phyloP scores from a whole-genome alignment of 2,113 vertebrate species.

The Ageneiosus marmoratus region DNA sequence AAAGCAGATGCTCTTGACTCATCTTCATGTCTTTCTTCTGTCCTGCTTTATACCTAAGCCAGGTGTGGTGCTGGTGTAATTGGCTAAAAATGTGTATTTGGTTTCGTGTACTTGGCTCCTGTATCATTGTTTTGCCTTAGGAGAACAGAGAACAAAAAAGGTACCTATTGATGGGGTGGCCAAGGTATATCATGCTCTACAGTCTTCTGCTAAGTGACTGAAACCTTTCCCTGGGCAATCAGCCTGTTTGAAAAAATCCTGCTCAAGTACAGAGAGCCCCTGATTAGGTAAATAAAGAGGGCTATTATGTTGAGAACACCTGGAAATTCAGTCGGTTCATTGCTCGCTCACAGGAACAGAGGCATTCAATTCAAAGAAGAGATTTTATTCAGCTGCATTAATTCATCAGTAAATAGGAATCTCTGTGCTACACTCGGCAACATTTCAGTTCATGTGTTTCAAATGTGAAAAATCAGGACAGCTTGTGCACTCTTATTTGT shows the following conservation, averaged over 20 bases:
- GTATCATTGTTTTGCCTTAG: slow-evolving; percentile 10
- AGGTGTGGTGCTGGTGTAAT: slow-evolving; percentile 13
- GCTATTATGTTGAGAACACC: neutral
- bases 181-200: slow-evolving; percentile 12
- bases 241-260: slow-evolving; percentile 7
- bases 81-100: slow-evolving; percentile 8
- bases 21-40: neutral
- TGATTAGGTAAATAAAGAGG: neutral
- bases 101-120: neutral
- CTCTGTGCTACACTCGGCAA: neutral
- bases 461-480: neutral
- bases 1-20: neutral
- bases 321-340: neutral
- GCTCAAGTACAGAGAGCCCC: neutral
- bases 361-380: neutral
- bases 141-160: neutral
- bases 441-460: neutral
- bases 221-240: slow-evolving; percentile 1
- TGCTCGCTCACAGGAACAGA: neutral
- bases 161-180: neutral
- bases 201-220: slow-evolving; percentile 26
- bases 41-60: neutral
- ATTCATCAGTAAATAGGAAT: neutral
- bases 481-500: neutral
- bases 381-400: neutral